Evolutionary conservation across 92 coral and sea anemone genomes (phyloP).

Genomic region (Actinernus sp.): DNA sequence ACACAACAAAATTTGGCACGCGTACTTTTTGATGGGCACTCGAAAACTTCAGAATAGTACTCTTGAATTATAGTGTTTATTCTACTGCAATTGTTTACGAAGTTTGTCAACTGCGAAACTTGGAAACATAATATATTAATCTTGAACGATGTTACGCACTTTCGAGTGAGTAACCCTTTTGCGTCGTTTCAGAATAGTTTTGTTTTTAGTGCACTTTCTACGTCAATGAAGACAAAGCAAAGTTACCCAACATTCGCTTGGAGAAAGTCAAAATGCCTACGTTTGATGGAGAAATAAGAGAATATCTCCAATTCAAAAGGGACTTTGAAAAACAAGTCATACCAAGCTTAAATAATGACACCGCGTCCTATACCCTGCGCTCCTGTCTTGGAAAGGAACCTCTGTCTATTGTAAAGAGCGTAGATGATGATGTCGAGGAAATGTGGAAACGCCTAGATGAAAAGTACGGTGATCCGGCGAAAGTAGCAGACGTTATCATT

Average conservation of each 20-base stretch:
- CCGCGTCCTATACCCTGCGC: slow-evolving; percentile 28
- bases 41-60: no score
- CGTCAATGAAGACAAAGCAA: background rate
- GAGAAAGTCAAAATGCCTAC: slow-evolving; percentile 47
- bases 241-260: slow-evolving; percentile 5
- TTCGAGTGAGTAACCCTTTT: no score
- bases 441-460: slow-evolving; percentile 63
- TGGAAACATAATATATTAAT: no score
- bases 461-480: slow-evolving; percentile 56
- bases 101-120: no score
- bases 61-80: no score
- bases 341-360: background rate
- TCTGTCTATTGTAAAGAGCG: slow-evolving; percentile 12
- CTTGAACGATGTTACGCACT: no score
- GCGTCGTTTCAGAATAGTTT: no score
- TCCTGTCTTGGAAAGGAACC: slow-evolving; percentile 48
- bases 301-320: slow-evolving; percentile 34
- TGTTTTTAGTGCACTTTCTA: no score
- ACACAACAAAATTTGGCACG: no score
- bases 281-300: slow-evolving; percentile 41
- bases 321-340: background rate
- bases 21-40: no score
- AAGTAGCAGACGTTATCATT: slow-evolving; percentile 51
- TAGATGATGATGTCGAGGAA: slow-evolving; percentile 47
- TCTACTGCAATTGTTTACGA: no score